Evolutionary conservation across 2,888 invertebrate genomes (phyloP).

Genomic region (Nemoura dubitans): DNA sequence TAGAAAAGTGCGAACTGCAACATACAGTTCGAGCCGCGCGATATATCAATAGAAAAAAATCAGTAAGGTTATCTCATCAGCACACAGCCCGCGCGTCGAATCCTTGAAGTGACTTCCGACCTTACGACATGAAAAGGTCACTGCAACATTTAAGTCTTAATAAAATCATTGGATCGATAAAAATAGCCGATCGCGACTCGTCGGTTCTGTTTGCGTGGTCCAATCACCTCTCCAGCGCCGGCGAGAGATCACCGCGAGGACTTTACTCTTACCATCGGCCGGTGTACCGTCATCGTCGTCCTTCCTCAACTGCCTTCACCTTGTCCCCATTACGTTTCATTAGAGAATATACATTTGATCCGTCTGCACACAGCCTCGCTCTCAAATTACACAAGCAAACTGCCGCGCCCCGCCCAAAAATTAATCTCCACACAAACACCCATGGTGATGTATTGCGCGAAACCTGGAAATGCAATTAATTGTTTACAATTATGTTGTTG

Average conservation of each 20-base stretch:
- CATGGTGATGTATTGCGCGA: background rate
- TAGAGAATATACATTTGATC: conserved; percentile 14
- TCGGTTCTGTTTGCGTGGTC: background rate
- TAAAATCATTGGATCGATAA: conserved; percentile 14
- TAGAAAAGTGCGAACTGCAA: background rate
- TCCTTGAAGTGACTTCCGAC: conserved; percentile 17
- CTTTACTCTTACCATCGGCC: background rate
- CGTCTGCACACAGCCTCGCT: conserved; percentile 30
- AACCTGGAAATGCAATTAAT: background rate
- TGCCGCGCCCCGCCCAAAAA: conserved; percentile 36
- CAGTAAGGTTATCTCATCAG: conserved; percentile 20
- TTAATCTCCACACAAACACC: background rate
- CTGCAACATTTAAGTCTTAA: background rate
- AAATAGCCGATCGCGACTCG: conserved; percentile 23
- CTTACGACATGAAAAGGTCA: conserved; percentile 17
- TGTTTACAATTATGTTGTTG: background rate
- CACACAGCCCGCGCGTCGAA: background rate
- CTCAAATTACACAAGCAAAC: conserved; percentile 26
- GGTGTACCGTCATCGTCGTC: conserved; percentile 1
- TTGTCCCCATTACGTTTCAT: conserved; percentile 30
- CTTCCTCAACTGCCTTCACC: conserved; percentile 31
- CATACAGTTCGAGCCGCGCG: background rate
- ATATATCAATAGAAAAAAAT: background rate
- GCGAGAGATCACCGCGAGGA: background rate
- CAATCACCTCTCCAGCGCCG: conserved; percentile 8